Percentiles rank a stretch among this genome's conserved stretches.
Evolutionary conservation across 2,797 vertebrate species (phyloP).

Genomic region (Heliangelus exortis): DNA sequence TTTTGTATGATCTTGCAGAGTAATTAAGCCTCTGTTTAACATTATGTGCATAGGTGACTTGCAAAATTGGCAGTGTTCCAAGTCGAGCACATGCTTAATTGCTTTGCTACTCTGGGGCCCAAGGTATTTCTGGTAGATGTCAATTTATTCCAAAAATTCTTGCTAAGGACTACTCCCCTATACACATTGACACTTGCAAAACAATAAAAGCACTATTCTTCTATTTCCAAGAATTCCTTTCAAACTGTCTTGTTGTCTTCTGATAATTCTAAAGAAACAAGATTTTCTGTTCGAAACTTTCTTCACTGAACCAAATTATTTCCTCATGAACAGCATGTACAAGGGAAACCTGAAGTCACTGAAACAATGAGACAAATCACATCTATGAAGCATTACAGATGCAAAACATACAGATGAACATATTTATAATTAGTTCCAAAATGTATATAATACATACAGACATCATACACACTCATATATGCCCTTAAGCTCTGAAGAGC

Average conservation of each 20-base stretch:
- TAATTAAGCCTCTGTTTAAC: constrained; percentile 54
- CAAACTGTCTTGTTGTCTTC: constrained; percentile 31
- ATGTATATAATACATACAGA: not conserved
- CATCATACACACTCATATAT: not conserved
- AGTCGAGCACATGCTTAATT: constrained; percentile 41
- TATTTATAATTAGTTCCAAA: not conserved
- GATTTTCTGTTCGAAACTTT: not conserved
- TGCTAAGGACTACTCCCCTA: constrained; percentile 45
- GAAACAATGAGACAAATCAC: not conserved
- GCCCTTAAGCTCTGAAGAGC: not conserved
- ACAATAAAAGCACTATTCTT: constrained; percentile 50
- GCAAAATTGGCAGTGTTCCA: constrained; percentile 1
- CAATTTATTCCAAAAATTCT: constrained; percentile 60
- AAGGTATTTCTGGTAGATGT: constrained; percentile 51
- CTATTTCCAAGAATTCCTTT: constrained; percentile 55
- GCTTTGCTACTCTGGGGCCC: constrained; percentile 47
- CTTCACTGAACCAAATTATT: constrained; percentile 15
- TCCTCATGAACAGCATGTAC: not conserved
- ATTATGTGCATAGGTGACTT: constrained; percentile 9
- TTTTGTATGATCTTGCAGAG: constrained; percentile 24
- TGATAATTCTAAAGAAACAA: constrained; percentile 47
- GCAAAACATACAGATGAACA: not conserved
- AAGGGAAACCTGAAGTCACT: not conserved
- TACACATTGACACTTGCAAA: constrained; percentile 52
- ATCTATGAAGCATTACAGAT: not conserved